phyloP scores from a whole-genome alignment of 30 jellyfish, hydroid and myxozoan species.

The Aurelia sp. region DNA sequence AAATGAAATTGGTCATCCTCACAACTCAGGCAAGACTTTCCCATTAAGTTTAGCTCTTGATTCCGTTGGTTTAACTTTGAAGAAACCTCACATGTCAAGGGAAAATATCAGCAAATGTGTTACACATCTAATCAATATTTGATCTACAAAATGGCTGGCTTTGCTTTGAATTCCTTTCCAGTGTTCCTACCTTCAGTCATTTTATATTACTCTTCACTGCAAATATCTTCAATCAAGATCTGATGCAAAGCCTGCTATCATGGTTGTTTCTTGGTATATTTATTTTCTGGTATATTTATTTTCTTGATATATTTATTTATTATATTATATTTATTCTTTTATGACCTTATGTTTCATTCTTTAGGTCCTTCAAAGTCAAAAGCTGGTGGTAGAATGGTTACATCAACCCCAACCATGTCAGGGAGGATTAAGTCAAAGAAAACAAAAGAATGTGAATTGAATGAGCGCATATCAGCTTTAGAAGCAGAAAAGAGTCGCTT shows the following conservation, averaged over 20 bases:
- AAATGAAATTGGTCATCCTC: not conserved
- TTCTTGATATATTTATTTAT: not conserved
- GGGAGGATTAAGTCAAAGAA: not conserved
- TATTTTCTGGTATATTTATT: not conserved
- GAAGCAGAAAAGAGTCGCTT: conserved; percentile 45
- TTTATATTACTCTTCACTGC: no score
- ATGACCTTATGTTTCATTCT: not conserved
- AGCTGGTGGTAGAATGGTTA: conserved; percentile 24
- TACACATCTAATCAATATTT: no score
- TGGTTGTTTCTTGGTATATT: not conserved
- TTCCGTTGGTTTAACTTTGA: no score
- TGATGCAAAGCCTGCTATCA: no score
- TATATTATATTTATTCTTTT: no score
- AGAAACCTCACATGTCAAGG: no score
- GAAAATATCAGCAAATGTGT: no score
- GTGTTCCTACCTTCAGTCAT: no score
- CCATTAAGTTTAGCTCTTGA: no score
- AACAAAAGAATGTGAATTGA: conserved; percentile 34
- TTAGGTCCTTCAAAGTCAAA: not conserved
- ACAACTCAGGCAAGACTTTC: not conserved
- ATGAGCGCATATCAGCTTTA: conserved; percentile 8
- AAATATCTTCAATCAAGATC: no score
- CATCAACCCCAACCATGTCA: conserved; percentile 50
- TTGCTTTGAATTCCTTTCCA: no score
- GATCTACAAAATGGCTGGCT: no score